Base-by-base conservation (phyloP, 2,113 vertebrate genomes). In the Ptychochromis oligacanthus region DNA sequence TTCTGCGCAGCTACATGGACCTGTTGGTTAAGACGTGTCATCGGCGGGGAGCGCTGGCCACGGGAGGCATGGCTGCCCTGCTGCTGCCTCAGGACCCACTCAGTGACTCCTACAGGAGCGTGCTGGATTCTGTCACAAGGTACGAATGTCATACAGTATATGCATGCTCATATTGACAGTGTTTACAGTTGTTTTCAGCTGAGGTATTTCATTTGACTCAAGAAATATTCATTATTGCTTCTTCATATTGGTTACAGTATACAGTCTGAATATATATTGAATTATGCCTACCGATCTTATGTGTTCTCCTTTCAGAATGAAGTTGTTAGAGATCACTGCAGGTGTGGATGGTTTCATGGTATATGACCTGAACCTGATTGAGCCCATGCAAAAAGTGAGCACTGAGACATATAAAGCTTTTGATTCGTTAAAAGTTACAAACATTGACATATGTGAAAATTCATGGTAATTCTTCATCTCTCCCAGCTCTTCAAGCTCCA, bases 261-360 rank as follows among this genome's bases (percentile, higher is more conserved):
- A 65, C n/a, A 0, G 2, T 10, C 62, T 43, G 1, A 43, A 43
- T 18, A 26, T 40, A 67, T 67, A 18, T 67, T 67, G 14, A 67
- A 0, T 46, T 40, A 26, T 49, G 15, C 67, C 17, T 0, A 0
- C n/a, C 61, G 7, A 57, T 60, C 52, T 46, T 38, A 20, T 49
- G 65, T 65, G 20, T 60, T 14, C 18, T 62, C 9, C 7, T 61
- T 58, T 65, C 17, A 97, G 96, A 75, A 92, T 95, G 52, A 97
- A 97, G 87, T n/a, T 96, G 54, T 49, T 96, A 77, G 96, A 97
- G 89, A 96, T 97, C 59, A 77, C 90, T 15, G 96, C 96, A 46
- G 96, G 96, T 81, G 95, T 97, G 46, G 96, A 97, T 40, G 96
- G 96, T 10, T 96, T 96, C 85, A 96, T 97, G 96, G 96, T 97